phyloP scores from a whole-genome alignment of 2,797 vertebrate species.

The Pipistrellus pygmaeus region DNA sequence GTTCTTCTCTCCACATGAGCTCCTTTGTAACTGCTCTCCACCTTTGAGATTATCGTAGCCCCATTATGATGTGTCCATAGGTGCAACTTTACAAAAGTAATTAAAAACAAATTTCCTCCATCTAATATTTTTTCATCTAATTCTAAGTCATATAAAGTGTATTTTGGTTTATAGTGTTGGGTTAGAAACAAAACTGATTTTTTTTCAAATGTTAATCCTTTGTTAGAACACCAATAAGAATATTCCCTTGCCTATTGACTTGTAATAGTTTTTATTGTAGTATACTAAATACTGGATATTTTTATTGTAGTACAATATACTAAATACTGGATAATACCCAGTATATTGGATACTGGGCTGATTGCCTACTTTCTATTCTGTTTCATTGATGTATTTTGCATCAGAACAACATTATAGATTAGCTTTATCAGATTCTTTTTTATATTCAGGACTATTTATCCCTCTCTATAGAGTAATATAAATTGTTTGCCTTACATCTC shows the following conservation, averaged over 20 bases:
- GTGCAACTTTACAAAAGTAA: not conserved
- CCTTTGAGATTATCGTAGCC: not conserved
- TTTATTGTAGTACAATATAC: not conserved
- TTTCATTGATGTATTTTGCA: constrained; percentile 27
- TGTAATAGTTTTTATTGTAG: not conserved
- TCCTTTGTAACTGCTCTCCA: not conserved
- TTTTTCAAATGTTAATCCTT: not conserved
- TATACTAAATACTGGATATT: not conserved
- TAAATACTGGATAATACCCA: not conserved
- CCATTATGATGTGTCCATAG: not conserved
- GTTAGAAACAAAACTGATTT: constrained; percentile 26
- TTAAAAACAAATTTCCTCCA: not conserved
- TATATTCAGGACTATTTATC: not conserved
- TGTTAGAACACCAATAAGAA: not conserved
- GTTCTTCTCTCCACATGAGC: not conserved
- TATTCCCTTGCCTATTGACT: not conserved
- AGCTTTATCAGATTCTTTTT: not conserved
- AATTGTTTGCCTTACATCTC: not conserved
- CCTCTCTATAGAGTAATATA: not conserved
- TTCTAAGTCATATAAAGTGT: not conserved
- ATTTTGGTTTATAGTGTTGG: constrained; percentile 34
- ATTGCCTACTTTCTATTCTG: not conserved
- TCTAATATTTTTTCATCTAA: constrained; percentile 6
- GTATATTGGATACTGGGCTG: not conserved
- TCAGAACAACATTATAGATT: constrained; percentile 6